These are phyloP conservation scores for Syndactyla subalaris DNA, from an alignment of 2,797 vertebrate genomes.

Conservation along the genomic window DNA sequence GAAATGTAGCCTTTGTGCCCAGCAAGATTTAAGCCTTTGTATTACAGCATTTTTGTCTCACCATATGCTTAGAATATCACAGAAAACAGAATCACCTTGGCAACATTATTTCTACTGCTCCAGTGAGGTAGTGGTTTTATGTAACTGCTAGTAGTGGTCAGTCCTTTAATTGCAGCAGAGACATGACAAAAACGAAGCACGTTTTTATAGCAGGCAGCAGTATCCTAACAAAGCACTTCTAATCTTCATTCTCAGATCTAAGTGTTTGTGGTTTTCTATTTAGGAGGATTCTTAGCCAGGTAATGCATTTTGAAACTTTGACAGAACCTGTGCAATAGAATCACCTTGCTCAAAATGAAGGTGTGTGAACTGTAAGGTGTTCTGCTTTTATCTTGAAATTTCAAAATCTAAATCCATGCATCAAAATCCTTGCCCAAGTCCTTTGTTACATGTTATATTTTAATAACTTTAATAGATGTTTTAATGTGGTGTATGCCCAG, in stretches of 20 bases:
- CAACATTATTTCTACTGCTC: slow-evolving; percentile 24
- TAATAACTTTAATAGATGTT: not conserved
- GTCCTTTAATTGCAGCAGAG: not conserved
- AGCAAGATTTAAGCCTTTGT: slow-evolving; percentile 15
- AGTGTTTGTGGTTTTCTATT: not conserved
- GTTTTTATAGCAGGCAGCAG: not conserved
- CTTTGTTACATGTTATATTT: accelerated
- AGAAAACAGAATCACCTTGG: slow-evolving; percentile 11
- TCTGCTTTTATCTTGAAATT: not conserved
- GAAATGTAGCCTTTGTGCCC: not conserved
- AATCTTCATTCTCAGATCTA: not conserved
- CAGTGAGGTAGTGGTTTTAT: slow-evolving; percentile 40
- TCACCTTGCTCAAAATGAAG: not conserved
- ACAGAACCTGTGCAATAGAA: not conserved
- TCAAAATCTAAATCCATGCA: not conserved
- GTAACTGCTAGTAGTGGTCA: not conserved
- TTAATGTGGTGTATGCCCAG: not conserved
- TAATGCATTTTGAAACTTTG: not conserved
- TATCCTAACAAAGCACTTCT: not conserved
- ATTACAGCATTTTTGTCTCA: not conserved
- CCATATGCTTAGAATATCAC: slow-evolving; percentile 38
- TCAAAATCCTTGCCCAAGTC: accelerated
- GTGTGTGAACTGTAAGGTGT: accelerated
- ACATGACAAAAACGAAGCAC: not conserved
- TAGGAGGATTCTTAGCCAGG: not conserved